Evolutionary conservation across 2,113 vertebrate species (phyloP), one percentile per base, ranked within the genome.

Genomic region (Eulemur rufifrons): DNA sequence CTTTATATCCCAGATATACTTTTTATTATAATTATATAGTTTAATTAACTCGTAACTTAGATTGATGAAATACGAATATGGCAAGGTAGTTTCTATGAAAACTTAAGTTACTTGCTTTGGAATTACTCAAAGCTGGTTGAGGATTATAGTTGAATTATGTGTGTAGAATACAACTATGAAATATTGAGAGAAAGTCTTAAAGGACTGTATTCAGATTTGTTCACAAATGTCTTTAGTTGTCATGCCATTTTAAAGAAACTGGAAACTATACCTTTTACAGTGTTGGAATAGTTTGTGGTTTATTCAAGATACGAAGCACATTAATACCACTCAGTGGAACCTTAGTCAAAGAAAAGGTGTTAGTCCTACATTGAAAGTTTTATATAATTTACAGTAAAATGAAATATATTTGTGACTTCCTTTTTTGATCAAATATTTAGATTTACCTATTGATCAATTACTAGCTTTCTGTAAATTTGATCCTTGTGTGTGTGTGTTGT

Each of bases 311-410:
- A 74, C 59, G 63, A 34, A 20, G 15, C 52, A 63, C 23, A 5
- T 91, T 85, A 68, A 68, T 89, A 85, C 13, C 37, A 64, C 11
- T 74, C 13, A 50, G 23, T 37, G 82, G 42, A 68, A 21, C 32
- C 4, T 90, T 90, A 68, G 32, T 89, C 59, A 54, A 63, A 29
- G 32, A 42, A 74, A 89, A 64, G 6, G 15, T 86, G 23, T 92
- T 85, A 37, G 45, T 50, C 47, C 64, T 94, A 73, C 18, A 6
- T 39, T 64, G 64, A 80, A 74, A 68, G 82, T 52, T 88, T 85
- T 84, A 68, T 78, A 45, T 89, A 23, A 77, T 59, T 89, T 52
- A 77, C 64, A 6, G 80, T 88, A 61, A 82, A 91, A 86, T 95
- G n/a, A 87, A 25, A 52, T 91, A 6, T 64, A 91, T 73, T 89